Base-by-base conservation (phyloP, 2,113 vertebrate species). In the Saiga tatarica region DNA sequence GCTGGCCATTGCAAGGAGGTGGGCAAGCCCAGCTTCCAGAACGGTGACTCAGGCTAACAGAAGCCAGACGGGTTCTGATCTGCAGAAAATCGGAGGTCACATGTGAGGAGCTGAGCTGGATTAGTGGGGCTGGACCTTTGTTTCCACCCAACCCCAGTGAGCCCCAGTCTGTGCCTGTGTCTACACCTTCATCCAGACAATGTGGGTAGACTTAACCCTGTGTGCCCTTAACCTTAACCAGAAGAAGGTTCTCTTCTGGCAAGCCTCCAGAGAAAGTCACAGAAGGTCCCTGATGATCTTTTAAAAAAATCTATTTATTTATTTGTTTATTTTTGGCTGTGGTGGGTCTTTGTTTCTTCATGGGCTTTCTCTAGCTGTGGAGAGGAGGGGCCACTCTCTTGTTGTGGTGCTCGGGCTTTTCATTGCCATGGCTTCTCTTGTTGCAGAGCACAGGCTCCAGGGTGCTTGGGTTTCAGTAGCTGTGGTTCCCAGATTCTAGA, bases 31-130 rank as follows among this genome's bases (percentile, higher is more conserved):
- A 57, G 83, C 95, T 91, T 95, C 93, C n/a, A 81, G 79, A 91
- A 89, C 5, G 5, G 26, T 98, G 98, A 98, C 94, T 98, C 97
- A 98, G 88, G 52, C 55, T 39, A 17, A 55, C 53, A 94, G 96
- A 91, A 88, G 76, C 60, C 45, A 53, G 94, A 97, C 98, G 84
- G 86, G 96, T 97, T 97, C 95, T 94, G 95, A 96, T 53, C 82
- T 97, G 50, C 0, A 0, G 67, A 94, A 82, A 89, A 17, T 9
- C n/a, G 25, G 28, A 86, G 21, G 7, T 59, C 39, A 83, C 26
- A 1, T 39, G 74, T 52, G 50, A 60, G 33, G 33, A 57, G 81
- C 16, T 33, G n/a, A 93, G 67, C 62, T 79, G 55, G n/a, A 47
- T 91, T 71, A 39, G 52, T 33, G 53, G 30, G 84, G 17, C 26